phyloP scores from a whole-genome alignment of 92 coral and sea anemone species.

The Isaurus tuberculatus region DNA sequence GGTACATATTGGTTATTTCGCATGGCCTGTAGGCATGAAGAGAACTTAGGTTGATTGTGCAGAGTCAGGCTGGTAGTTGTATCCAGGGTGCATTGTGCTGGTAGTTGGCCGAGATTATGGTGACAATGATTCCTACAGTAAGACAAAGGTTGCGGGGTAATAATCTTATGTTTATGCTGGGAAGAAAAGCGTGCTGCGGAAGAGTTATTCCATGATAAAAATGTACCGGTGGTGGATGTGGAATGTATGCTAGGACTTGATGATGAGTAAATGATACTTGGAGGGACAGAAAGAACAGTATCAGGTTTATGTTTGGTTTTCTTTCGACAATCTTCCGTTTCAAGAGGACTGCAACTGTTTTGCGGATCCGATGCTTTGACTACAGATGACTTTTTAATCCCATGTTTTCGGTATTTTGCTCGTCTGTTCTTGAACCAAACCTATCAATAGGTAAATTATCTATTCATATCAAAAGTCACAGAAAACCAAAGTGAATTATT shows the following conservation, averaged over 20 bases:
- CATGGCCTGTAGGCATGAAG: neutral
- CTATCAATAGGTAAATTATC: slow-evolving; percentile 43
- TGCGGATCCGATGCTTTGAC: slow-evolving; percentile 27
- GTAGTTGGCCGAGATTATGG: neutral
- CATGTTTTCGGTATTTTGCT: slow-evolving; percentile 94
- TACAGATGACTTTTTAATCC: slow-evolving; percentile 44
- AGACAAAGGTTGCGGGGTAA: neutral
- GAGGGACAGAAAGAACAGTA: slow-evolving; percentile 53
- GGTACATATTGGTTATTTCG: neutral
- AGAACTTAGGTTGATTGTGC: neutral
- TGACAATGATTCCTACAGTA: neutral
- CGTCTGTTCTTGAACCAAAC: slow-evolving; percentile 99
- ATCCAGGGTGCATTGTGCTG: neutral
- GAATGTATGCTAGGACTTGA: neutral
- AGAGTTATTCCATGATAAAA: neutral
- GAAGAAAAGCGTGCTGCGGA: neutral
- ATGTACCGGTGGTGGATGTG: neutral
- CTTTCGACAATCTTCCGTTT: slow-evolving; percentile 13
- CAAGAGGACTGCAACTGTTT: neutral
- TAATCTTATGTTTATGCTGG: neutral
- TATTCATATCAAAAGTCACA: neutral
- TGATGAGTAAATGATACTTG: slow-evolving; percentile 59
- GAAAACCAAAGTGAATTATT: too few species aligned
- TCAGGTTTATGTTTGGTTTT: slow-evolving; percentile 1
- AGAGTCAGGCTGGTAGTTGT: neutral